Conservation (phyloP, 1,140 invertebrate species). For the Holotrichia oblita region DNA sequence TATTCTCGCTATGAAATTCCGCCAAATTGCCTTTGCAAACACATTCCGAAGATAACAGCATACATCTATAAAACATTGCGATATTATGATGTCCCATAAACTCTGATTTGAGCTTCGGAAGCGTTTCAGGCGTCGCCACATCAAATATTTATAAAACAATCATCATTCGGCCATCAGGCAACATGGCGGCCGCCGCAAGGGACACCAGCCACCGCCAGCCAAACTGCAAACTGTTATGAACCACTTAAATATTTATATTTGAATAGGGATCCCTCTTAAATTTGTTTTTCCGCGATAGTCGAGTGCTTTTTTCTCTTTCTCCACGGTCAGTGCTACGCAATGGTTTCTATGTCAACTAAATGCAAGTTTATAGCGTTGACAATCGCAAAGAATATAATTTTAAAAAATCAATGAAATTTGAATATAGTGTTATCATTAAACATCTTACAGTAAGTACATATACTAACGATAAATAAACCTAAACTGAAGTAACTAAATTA, state of each 20-base stretch:
- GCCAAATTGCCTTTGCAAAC: constrained; percentile 55
- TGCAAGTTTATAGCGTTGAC: background rate
- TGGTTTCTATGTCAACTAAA: constrained; percentile 25
- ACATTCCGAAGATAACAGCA: constrained; percentile 52
- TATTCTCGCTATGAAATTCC: constrained; percentile 56
- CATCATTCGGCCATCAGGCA: constrained; percentile 62
- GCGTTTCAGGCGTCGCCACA: constrained; percentile 51
- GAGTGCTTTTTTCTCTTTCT: background rate
- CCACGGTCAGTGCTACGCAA: background rate
- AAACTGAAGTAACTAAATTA: too few species aligned
- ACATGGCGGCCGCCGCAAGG: constrained; percentile 58
- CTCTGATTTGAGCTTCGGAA: constrained; percentile 59
- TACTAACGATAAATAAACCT: too few species aligned
- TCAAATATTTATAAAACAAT: constrained; percentile 63
- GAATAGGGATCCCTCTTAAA: constrained; percentile 62
- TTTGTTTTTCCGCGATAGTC: constrained; percentile 51
- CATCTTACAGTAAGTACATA: too few species aligned
- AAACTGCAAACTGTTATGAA: constrained; percentile 61
- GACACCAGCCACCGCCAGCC: constrained; percentile 47
- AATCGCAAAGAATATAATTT: too few species aligned
- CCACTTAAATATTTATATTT: constrained; percentile 62
- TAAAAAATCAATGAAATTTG: too few species aligned
- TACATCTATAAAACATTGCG: constrained; percentile 61
- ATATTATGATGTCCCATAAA: constrained; percentile 62
- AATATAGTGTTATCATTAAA: too few species aligned